Evolutionary conservation across 2,797 vertebrate genomes (phyloP), one percentile per base, ranked within the genome.

Genomic region (Hippocampus kuda): DNA sequence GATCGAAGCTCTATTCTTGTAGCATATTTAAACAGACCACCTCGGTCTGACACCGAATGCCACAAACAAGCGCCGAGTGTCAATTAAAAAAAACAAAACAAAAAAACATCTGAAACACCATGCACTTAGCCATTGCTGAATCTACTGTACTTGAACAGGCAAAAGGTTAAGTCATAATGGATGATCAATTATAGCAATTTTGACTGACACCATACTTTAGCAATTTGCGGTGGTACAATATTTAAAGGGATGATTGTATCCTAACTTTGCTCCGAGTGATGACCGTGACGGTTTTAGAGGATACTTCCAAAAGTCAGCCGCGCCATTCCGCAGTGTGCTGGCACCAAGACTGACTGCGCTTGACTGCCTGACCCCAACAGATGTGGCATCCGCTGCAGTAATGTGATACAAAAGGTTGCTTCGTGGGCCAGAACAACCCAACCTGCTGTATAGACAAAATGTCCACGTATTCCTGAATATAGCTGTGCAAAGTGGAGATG

Each of bases 401-500:
- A 84, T 73, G 38, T 70, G 73, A 85, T 69, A 49, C 78, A 73
- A 46, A 38, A 66, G 42, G 18, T 69, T 63, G 68, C 62, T 42
- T 66, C 70, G 77, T 71, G 24, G 8, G 63, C 63, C 44, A 65
- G 26, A 77, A 68, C 66, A 68, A 44, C 27, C 48, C 27, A 60
- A 49, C 57, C 41, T 77, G 74, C 76, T 72, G 68, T 27, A 70
- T 74, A 64, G 69, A 77, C 69, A 66, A 51, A 73, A 73, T 67
- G 27, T 74, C 67, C 53, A 61, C 57, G 34, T 63, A 70, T 26
- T 74, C 72, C 77, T 78, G 80, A 79, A 76, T 53, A 70, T 18
- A 73, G 75, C 77, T 77, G 78, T 77, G 72, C 48, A 2, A 65
- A 61, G 75, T 68, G 66, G 64, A 67, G 72, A 79, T 71, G 61